A percentile compares a stretch with the other conserved stretches of the same genome.
phyloP scores from a whole-genome alignment of 2,113 vertebrate genomes.

The Zosterops hypoxanthus region DNA sequence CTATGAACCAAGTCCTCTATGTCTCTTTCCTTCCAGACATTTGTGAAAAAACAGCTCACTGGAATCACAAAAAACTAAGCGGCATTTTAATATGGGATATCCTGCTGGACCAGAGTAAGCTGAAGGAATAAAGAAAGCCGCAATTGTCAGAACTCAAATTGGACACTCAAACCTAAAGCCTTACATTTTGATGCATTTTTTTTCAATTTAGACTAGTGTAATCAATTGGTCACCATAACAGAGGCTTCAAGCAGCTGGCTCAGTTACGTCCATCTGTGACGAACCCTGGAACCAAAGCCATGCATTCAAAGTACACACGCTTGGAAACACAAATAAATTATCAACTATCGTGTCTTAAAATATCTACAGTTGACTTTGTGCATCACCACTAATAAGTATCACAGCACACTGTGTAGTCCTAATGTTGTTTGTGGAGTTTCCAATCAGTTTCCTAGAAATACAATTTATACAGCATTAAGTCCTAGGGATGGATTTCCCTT shows the following conservation, averaged over 20 bases:
- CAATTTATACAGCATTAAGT: neutral
- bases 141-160: neutral
- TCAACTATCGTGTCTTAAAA: constrained; percentile 11
- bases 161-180: constrained; percentile 23
- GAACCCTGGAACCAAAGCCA: constrained; percentile 11
- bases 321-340: neutral
- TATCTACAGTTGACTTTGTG: constrained; percentile 22
- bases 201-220: constrained; percentile 38
- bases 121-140: constrained; percentile 36
- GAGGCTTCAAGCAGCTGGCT: constrained; percentile 39
- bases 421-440: neutral
- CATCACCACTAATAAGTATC: neutral
- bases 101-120: constrained; percentile 31
- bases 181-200: constrained; percentile 18
- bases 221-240: constrained; percentile 51
- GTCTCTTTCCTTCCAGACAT: constrained; percentile 53
- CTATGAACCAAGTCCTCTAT: constrained; percentile 47
- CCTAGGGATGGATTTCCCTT: neutral
- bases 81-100: constrained; percentile 47
- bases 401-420: neutral
- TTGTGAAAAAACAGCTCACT: constrained; percentile 50
- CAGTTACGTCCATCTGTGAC: constrained; percentile 24
- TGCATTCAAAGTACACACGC: neutral
- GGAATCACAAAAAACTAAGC: constrained; percentile 52
- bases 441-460: neutral